Evolutionary conservation across 2,888 invertebrate genomes (phyloP).

Genomic region (Cheilosia variabilis): DNA sequence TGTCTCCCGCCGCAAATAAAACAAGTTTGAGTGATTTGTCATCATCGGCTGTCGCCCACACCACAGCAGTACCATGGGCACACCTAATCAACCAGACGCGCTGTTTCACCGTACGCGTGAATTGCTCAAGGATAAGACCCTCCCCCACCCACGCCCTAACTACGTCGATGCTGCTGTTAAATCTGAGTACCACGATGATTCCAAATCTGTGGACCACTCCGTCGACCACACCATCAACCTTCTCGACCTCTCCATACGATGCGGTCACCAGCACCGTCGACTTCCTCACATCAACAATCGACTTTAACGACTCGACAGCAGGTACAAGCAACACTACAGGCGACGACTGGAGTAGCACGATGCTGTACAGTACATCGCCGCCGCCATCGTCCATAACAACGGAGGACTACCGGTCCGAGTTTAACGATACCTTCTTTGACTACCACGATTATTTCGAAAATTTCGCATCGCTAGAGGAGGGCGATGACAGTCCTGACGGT

Average conservation of each 20-base stretch:
- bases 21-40: constrained; percentile 49
- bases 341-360: constrained; percentile 74
- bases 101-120: constrained; percentile 82
- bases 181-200: constrained; percentile 80
- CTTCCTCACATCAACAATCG: constrained; percentile 80
- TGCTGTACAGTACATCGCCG: constrained; percentile 77
- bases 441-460: constrained; percentile 82
- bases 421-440: constrained; percentile 80
- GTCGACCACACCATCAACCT: constrained; percentile 34
- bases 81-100: constrained; percentile 72
- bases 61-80: constrained; percentile 27
- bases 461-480: constrained; percentile 57
- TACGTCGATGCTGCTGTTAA: constrained; percentile 82
- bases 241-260: constrained; percentile 57
- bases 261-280: constrained; percentile 73
- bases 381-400: constrained; percentile 73
- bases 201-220: constrained; percentile 72
- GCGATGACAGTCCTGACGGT: constrained; percentile 13
- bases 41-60: constrained; percentile 19
- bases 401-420: constrained; percentile 78
- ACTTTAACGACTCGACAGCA: constrained; percentile 69
- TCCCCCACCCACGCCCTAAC: constrained; percentile 79
- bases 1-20: constrained; percentile 71
- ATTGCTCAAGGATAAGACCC: constrained; percentile 80
- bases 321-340: constrained; percentile 57